These are phyloP conservation scores for Stegana nigrithorax DNA, from an alignment of 2,888 invertebrate genomes.

Conservation along the genomic window DNA sequence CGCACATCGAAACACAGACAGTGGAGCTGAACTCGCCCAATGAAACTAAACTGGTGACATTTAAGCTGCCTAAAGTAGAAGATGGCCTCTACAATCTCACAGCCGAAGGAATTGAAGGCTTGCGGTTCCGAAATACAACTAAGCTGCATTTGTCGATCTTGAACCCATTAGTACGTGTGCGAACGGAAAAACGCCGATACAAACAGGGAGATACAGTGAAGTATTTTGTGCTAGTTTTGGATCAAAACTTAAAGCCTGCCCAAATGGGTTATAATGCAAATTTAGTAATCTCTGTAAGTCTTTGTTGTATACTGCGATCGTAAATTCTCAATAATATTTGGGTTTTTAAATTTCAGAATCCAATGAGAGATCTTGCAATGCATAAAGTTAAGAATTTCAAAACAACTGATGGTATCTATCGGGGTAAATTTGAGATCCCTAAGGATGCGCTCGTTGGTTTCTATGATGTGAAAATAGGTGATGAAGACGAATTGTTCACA, in stretches of 20 bases:
- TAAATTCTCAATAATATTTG: conserved; percentile 83
- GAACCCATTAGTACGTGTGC: conserved; percentile 76
- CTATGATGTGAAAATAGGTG: conserved; percentile 75
- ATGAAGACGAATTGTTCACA: conserved; percentile 62
- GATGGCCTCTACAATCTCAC: conserved; percentile 83
- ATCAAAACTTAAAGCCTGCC: conserved; percentile 78
- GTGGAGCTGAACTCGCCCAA: too few species aligned
- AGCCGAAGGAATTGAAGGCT: conserved; percentile 79
- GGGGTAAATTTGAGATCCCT: conserved; percentile 81
- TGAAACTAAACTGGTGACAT: too few species aligned
- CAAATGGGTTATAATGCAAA: conserved; percentile 73
- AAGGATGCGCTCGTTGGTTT: conserved; percentile 84
- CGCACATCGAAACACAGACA: too few species aligned
- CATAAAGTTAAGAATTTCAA: conserved; percentile 78
- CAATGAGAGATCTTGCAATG: too few species aligned
- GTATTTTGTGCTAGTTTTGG: conserved; percentile 73
- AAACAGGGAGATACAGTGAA: conserved; percentile 86
- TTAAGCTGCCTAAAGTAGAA: too few species aligned
- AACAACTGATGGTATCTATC: conserved; percentile 71
- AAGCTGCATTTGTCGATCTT: conserved; percentile 74
- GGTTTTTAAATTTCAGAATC: too few species aligned
- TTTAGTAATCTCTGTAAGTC: too few species aligned
- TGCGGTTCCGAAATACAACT: conserved; percentile 77
- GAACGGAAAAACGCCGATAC: conserved; percentile 94
- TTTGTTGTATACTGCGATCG: too few species aligned